A percentile compares a stretch with the other conserved stretches of the same genome.
These are phyloP conservation scores for Anguilla rostrata DNA, from an alignment of 2,113 vertebrate species.

Conservation along the genomic window DNA sequence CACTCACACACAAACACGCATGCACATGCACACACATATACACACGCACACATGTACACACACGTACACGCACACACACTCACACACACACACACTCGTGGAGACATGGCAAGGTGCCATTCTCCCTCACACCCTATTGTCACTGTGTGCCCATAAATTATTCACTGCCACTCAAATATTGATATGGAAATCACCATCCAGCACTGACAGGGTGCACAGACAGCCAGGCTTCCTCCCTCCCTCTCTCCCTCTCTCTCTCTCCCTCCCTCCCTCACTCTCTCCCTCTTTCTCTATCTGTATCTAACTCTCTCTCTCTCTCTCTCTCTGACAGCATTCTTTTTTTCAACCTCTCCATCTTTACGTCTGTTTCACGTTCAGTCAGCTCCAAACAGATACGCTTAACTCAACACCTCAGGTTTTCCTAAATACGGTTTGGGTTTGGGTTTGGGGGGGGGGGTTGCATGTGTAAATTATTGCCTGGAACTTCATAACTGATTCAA, in stretches of 20 bases:
- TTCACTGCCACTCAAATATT: conserved; percentile 63
- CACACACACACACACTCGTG: conserved; percentile 42
- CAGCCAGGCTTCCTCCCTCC: conserved; percentile 18
- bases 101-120: conserved; percentile 35
- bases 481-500: too few relatives aligned
- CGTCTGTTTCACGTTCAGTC: neutral
- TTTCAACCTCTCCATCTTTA: neutral
- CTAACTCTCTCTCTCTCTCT: neutral
- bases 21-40: conserved; percentile 48
- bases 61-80: conserved; percentile 40
- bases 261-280: conserved; percentile 22
- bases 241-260: conserved; percentile 23
- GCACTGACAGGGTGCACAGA: conserved; percentile 37
- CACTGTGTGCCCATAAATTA: conserved; percentile 58
- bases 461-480: neutral
- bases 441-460: neutral
- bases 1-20: conserved; percentile 18
- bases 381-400: neutral
- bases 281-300: conserved; percentile 24
- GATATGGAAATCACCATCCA: conserved; percentile 61
- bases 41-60: conserved; percentile 45
- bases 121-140: conserved; percentile 48
- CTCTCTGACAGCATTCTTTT: neutral
- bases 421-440: neutral
- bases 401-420: neutral